phyloP scores from a whole-genome alignment of 2,113 vertebrate species.

The Chaetorhynchus papuensis region DNA sequence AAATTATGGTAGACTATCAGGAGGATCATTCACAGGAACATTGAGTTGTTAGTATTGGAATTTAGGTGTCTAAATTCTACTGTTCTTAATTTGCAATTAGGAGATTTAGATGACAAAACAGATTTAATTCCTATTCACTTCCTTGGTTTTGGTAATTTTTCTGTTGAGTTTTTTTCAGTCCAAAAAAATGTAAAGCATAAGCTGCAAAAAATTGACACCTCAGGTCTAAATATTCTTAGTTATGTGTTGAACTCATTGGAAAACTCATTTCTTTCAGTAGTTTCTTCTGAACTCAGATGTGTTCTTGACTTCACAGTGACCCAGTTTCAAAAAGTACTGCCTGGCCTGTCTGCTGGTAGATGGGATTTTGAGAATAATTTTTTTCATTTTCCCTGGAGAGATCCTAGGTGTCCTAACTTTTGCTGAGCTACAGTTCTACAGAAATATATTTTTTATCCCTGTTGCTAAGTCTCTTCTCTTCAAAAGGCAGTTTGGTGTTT shows the following conservation, averaged over 20 bases:
- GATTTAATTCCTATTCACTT: background rate
- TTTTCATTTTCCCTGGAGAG: background rate
- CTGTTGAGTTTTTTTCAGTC: background rate
- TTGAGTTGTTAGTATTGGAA: accelerated
- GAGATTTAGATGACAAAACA: background rate
- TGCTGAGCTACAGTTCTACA: background rate
- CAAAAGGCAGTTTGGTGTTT: background rate
- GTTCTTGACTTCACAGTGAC: background rate
- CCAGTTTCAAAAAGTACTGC: background rate
- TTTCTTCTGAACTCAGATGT: background rate
- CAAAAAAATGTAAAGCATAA: background rate
- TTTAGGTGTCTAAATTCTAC: background rate
- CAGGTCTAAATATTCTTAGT: background rate
- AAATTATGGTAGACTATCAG: background rate
- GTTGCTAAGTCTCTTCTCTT: background rate
- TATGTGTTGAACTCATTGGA: background rate
- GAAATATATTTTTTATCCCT: background rate
- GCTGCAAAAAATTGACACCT: background rate
- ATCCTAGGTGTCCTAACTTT: background rate
- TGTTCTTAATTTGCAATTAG: background rate
- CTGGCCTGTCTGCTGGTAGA: background rate
- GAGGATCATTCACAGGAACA: background rate
- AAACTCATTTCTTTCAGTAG: background rate
- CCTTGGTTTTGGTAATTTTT: background rate
- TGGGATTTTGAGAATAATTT: background rate